A percentile compares a stretch with the other conserved stretches of the same genome.
Evolutionary conservation across 2,888 invertebrate species (phyloP).

Genomic region (Lottia gigantea): DNA sequence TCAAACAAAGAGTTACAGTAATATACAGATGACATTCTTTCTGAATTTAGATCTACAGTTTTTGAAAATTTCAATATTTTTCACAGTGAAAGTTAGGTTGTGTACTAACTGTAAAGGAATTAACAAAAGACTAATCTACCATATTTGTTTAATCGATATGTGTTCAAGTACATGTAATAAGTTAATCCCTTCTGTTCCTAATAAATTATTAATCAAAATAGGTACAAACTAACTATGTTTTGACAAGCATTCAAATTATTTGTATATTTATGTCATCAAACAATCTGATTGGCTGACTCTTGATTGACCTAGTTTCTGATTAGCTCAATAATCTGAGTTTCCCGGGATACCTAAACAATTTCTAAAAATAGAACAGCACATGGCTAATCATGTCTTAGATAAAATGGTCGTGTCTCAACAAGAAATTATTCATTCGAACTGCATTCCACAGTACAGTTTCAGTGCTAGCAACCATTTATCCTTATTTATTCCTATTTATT

Average conservation of each 20-base stretch:
- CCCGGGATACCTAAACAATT: background rate
- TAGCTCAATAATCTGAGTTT: background rate
- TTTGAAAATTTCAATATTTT: too few species aligned
- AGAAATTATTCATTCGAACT: conserved; percentile 8
- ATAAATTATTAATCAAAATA: too few species aligned
- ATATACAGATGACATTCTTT: too few species aligned
- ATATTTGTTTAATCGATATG: too few species aligned
- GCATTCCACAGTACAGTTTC: background rate
- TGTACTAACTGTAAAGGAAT: too few species aligned
- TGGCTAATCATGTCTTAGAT: background rate
- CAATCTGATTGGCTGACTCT: conserved; percentile 8
- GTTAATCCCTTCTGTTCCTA: too few species aligned
- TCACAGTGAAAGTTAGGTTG: too few species aligned
- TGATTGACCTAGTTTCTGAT: background rate
- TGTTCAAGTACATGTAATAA: too few species aligned
- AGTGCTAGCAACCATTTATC: background rate
- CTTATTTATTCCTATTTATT: conserved; percentile 5
- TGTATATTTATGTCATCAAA: background rate
- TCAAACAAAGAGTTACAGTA: too few species aligned
- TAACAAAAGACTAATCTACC: too few species aligned
- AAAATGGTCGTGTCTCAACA: conserved; percentile 15
- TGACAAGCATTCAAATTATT: background rate
- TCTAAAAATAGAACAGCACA: conserved; percentile 10
- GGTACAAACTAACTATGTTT: background rate
- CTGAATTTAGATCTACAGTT: too few species aligned